Evolutionary conservation across 2,113 vertebrate species (phyloP).

Genomic region (Brachypodius melanocephalos): DNA sequence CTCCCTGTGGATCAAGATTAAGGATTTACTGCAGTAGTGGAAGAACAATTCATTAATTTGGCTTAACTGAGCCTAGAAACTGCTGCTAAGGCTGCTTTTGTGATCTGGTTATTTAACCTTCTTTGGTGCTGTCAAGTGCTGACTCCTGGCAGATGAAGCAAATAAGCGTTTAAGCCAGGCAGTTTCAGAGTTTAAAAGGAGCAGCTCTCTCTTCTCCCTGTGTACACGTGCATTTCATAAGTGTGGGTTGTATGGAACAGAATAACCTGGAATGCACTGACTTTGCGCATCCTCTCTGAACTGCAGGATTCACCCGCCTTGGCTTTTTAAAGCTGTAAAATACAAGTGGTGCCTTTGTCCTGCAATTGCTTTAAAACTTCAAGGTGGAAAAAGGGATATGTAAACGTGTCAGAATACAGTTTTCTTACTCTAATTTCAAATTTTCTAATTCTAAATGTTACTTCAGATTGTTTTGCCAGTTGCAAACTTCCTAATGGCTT

Average conservation of each 20-base stretch:
- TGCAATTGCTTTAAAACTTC: not conserved
- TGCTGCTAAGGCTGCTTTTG: not conserved
- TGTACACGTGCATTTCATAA: accelerated
- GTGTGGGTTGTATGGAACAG: not conserved
- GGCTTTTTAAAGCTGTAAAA: not conserved
- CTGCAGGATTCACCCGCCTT: not conserved
- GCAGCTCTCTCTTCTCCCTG: not conserved
- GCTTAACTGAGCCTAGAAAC: not conserved
- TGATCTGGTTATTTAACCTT: not conserved
- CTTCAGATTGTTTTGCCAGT: not conserved
- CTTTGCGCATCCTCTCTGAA: not conserved
- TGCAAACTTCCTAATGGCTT: not conserved
- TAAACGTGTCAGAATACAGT: not conserved
- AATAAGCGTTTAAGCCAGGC: not conserved
- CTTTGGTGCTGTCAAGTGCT: not conserved
- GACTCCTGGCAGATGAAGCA: not conserved
- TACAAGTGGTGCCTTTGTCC: not conserved
- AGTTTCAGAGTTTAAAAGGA: not conserved
- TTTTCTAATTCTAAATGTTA: not conserved
- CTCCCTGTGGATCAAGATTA: not conserved
- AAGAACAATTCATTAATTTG: not conserved
- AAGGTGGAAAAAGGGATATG: not conserved
- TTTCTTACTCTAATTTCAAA: not conserved
- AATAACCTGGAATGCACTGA: not conserved
- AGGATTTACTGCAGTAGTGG: not conserved